Evolutionary conservation across 2,888 invertebrate genomes (phyloP).

Genomic region (Eulithis prunata): DNA sequence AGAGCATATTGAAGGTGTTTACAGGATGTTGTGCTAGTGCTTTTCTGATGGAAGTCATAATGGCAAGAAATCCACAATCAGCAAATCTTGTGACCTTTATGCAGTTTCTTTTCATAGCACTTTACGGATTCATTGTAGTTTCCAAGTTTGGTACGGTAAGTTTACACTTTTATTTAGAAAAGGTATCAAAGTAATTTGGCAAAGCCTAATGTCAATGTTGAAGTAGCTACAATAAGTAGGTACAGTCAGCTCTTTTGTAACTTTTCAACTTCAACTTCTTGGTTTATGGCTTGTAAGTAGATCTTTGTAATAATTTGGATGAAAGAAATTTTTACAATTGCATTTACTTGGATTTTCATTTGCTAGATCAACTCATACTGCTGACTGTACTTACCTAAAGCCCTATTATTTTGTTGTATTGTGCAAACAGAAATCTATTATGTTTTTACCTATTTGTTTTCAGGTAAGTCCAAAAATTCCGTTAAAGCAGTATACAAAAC

Average conservation of each 20-base stretch:
- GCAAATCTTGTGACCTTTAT: slow-evolving; percentile 76
- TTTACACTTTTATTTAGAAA: slow-evolving; percentile 18
- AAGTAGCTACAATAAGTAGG: no score
- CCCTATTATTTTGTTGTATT: no score
- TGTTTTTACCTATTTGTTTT: slow-evolving; percentile 46
- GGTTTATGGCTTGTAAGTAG: no score
- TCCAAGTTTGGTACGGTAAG: slow-evolving; percentile 69
- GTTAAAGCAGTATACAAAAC: slow-evolving; percentile 66
- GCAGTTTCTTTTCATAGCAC: slow-evolving; percentile 70
- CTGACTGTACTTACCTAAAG: no score
- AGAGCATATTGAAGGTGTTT: slow-evolving; percentile 63
- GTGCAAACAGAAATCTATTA: not conserved
- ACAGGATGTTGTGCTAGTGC: slow-evolving; percentile 70
- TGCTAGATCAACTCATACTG: no score
- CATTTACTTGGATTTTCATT: no score
- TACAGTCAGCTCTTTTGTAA: no score
- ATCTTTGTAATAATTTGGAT: no score
- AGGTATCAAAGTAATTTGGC: not conserved
- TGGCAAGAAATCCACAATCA: slow-evolving; percentile 64
- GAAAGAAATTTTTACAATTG: no score
- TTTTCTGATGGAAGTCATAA: slow-evolving; percentile 76
- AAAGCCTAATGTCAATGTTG: no score
- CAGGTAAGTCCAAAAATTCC: slow-evolving; percentile 76
- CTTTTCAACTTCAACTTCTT: no score
- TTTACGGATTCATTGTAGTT: slow-evolving; percentile 69